Evolutionary conservation across 2,113 vertebrate genomes (phyloP).

Genomic region (Athene cunicularia): DNA sequence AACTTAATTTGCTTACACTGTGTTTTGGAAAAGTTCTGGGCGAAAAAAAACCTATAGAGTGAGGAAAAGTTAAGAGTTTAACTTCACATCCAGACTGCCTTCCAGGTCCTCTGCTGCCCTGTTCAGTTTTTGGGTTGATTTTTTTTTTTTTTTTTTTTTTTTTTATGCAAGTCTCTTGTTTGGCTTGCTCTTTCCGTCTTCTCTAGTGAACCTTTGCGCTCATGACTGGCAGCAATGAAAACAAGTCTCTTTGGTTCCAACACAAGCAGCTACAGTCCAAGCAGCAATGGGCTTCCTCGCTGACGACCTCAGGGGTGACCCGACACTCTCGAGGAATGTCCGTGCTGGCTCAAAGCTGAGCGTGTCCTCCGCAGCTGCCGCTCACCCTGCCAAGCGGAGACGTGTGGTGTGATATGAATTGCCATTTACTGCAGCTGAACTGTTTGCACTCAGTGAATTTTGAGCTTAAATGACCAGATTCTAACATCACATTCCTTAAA

Average conservation of each 20-base stretch:
- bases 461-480: background rate
- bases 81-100: background rate
- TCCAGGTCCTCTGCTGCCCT: background rate
- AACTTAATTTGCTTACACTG: background rate
- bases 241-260: slow-evolving; percentile 33
- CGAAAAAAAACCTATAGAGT: background rate
- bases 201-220: background rate
- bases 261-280: slow-evolving; percentile 57
- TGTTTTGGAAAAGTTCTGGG: background rate
- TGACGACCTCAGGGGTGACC: slow-evolving; percentile 45
- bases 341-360: background rate
- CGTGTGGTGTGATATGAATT: slow-evolving; percentile 11
- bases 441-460: background rate
- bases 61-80: slow-evolving; percentile 6
- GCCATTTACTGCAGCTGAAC: background rate
- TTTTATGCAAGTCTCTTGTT: slow-evolving; percentile 35
- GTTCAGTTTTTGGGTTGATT: background rate
- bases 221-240: slow-evolving; percentile 36
- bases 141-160: background rate
- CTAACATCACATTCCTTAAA: background rate
- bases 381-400: background rate
- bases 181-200: slow-evolving; percentile 24
- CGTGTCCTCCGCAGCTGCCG: background rate
- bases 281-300: slow-evolving; percentile 30
- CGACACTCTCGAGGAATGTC: slow-evolving; percentile 49